Evolutionary conservation across 2,888 invertebrate genomes (phyloP), one percentile per base, ranked within the genome.

Genomic region (Heliconius sara): DNA sequence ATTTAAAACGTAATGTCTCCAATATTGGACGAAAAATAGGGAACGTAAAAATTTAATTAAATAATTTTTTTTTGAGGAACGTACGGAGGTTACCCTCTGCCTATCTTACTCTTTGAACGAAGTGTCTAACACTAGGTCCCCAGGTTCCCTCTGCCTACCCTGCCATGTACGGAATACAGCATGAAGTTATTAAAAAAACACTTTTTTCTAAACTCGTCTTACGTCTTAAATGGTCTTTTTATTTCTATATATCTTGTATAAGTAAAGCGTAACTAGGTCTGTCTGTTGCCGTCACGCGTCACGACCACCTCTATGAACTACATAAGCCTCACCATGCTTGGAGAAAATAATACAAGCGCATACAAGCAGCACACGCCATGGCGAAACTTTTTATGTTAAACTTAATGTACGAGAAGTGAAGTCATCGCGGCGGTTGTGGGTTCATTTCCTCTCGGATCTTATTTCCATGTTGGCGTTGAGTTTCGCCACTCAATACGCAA

Each of bases 231-330:
- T n/a, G 3, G 0, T 19, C 10, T 27, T 30, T 25, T 47, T 52
- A 52, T 30, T 25, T 5, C 27, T 65, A 16, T 63, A 60, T 66
- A 12, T 66, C 7, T 52, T 22, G 52, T 30, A 30, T 47, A 78
- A 60, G 74, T 68, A 60, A 22, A 88, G 87, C 84, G 82, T 85
- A 89, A 87, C 88, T 89, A 86, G 90, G 89, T 82, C 90, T 74
- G 74, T 67, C 79, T 79, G 77, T 81, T 81, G 81, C 27, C 81
- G 81, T 81, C 77, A 81, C 77, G 79, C 77, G 12, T 43, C 30
- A 74, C 30, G 74, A 63, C 39, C 25, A 22, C 52, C 73, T 70
- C 73, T 73, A 78, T 76, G 73, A 52, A 43, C 77, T 72, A 66
- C 73, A 76, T 66, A 16, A 68, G 65, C 27, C 34, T 43, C 75